A percentile compares a stretch with the other conserved stretches of the same genome.
Evolutionary conservation across 2,113 vertebrate genomes (phyloP).

Genomic region (Chascanopsetta lugubris): DNA sequence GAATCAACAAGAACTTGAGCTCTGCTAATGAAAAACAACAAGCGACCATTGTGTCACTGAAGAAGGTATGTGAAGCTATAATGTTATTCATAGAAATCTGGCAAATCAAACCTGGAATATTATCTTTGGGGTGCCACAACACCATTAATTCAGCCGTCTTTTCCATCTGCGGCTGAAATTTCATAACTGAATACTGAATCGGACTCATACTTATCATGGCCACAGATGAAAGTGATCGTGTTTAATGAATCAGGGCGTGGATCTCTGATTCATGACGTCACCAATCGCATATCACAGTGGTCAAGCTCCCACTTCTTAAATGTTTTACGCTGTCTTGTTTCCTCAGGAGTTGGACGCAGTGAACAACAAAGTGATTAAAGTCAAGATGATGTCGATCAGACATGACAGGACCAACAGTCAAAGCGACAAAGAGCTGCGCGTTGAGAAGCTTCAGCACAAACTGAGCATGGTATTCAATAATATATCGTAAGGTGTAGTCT

Average conservation of each 20-base stretch:
- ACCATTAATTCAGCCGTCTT: too few species aligned
- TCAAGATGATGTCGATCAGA: constrained; percentile 82
- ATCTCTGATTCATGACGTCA: too few species aligned
- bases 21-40: constrained; percentile 85
- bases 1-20: constrained; percentile 85
- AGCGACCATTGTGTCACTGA: constrained; percentile 82
- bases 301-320: neutral
- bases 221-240: too few species aligned
- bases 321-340: constrained; percentile 3
- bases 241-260: too few species aligned
- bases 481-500: too few species aligned
- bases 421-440: constrained; percentile 81
- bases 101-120: too few species aligned
- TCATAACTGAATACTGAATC: too few species aligned
- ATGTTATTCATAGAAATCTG: too few species aligned
- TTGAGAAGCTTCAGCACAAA: constrained; percentile 86
- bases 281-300: too few species aligned
- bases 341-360: constrained; percentile 87
- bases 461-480: constrained; percentile 82
- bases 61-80: constrained; percentile 82
- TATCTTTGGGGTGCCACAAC: too few species aligned
- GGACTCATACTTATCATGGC: too few species aligned
- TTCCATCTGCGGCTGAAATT: too few species aligned
- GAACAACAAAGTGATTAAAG: constrained; percentile 85
- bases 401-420: constrained; percentile 78